Conservation (phyloP, 2,797 vertebrate species). For the Hozukius guyotensis region DNA sequence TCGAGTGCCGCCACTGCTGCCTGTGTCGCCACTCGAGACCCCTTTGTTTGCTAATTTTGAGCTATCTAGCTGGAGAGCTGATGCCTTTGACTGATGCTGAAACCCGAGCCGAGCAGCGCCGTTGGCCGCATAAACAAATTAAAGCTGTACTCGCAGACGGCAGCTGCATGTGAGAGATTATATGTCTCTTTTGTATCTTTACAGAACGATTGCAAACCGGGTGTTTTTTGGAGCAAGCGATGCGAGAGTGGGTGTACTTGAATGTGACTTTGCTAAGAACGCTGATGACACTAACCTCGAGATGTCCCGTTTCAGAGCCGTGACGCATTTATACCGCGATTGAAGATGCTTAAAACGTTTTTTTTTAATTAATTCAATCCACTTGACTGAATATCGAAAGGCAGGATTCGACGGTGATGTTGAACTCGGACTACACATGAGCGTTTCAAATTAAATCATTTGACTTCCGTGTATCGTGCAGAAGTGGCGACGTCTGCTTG, state of each 20-base stretch:
- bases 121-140: slow-evolving; percentile 65
- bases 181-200: slow-evolving; percentile 54
- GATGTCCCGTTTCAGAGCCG: slow-evolving; percentile 27
- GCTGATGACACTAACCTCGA: slow-evolving; percentile 36
- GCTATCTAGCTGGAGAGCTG: slow-evolving; percentile 30
- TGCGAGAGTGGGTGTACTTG: slow-evolving; percentile 42
- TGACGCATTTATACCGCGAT: slow-evolving; percentile 7
- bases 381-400: slow-evolving; percentile 16
- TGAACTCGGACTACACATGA: not conserved
- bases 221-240: not conserved
- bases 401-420: not conserved
- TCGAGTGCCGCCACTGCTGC: slow-evolving; percentile 12
- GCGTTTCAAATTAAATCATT: not conserved
- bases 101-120: slow-evolving; percentile 23
- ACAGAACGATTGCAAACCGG: slow-evolving; percentile 36
- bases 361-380: not conserved
- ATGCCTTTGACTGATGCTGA: slow-evolving; percentile 45
- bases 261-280: slow-evolving; percentile 52
- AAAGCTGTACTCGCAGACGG: slow-evolving; percentile 36
- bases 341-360: slow-evolving; percentile 10
- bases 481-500: not conserved
- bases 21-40: slow-evolving; percentile 13
- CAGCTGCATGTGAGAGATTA: slow-evolving; percentile 66
- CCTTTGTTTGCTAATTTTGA: slow-evolving; percentile 52
- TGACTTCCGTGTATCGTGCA: not conserved